phyloP scores from a whole-genome alignment of 1,140 invertebrate genomes.

The Cherax destructor region DNA sequence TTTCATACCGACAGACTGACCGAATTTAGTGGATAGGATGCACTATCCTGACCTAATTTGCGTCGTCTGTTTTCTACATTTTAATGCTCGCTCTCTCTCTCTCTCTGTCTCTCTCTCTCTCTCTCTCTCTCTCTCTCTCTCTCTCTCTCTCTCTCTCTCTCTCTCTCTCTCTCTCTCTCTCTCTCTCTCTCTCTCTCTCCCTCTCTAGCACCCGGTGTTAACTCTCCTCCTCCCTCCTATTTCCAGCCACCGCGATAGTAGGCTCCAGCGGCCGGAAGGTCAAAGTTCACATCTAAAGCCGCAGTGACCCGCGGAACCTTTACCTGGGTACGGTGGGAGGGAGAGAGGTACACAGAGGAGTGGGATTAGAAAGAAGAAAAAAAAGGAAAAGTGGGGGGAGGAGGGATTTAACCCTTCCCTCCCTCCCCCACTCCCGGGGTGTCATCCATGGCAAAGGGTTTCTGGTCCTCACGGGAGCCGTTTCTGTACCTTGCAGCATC shows the following conservation, averaged over 20 bases:
- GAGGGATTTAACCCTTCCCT: not conserved
- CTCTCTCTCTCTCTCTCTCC: not conserved
- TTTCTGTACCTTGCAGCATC: not conserved
- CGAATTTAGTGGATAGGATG: too few species aligned
- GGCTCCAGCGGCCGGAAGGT: not conserved
- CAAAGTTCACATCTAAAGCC: not conserved
- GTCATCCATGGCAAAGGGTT: not conserved
- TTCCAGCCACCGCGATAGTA: not conserved
- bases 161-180: constrained; percentile 9
- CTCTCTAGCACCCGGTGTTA: not conserved
- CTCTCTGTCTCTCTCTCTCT: not conserved
- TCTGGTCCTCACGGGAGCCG: not conserved
- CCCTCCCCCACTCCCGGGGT: not conserved
- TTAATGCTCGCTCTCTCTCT: not conserved
- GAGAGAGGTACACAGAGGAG: too few species aligned
- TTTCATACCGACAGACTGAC: too few species aligned
- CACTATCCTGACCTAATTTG: too few species aligned
- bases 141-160: constrained; percentile 7
- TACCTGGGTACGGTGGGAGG: not conserved
- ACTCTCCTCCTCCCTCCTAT: not conserved
- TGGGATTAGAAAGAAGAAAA: not conserved
- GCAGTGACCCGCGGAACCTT: not conserved
- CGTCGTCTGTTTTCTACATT: too few species aligned
- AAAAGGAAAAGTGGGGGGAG: not conserved
- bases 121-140: too few species aligned